These are phyloP conservation scores for Calameuta filiformis DNA, from an alignment of 2,888 invertebrate species.

Conservation along the genomic window DNA sequence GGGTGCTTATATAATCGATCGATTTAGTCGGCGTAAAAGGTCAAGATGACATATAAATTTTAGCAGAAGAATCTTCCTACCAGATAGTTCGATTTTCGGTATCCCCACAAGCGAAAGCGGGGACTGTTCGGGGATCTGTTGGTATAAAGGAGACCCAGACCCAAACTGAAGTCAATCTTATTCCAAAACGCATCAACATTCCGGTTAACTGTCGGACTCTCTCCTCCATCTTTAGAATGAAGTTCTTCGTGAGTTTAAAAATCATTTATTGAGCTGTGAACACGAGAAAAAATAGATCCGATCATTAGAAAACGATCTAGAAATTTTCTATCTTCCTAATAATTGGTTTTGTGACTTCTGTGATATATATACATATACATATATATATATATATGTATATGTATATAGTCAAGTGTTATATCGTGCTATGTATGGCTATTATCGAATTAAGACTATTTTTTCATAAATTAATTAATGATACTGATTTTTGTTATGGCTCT, in stretches of 20 bases:
- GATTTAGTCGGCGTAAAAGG: slow-evolving; percentile 49
- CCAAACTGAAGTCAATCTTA: slow-evolving; percentile 41
- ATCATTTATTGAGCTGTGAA: neutral
- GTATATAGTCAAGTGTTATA: neutral
- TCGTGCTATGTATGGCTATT: neutral
- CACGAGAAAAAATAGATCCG: neutral
- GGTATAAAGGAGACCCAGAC: slow-evolving; percentile 43
- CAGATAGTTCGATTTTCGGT: slow-evolving; percentile 22
- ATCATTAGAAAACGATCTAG: neutral
- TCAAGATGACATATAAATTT: slow-evolving; percentile 53
- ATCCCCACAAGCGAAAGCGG: neutral
- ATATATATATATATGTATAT: neutral
- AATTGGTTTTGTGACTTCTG: neutral
- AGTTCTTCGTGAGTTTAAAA: slow-evolving; percentile 54
- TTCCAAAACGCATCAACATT: slow-evolving; percentile 39
- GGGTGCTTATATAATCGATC: slow-evolving; percentile 46
- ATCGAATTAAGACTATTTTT: neutral
- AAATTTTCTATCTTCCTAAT: neutral
- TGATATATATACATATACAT: neutral
- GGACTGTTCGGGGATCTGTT: slow-evolving; percentile 29
- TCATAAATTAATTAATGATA: neutral
- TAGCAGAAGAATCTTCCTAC: slow-evolving; percentile 40
- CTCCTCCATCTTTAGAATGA: slow-evolving; percentile 46
- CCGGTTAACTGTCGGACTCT: slow-evolving; percentile 24
- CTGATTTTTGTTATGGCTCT: neutral